Evolutionary conservation across 2,888 invertebrate species (phyloP).

Genomic region (Drosophila greeni): DNA sequence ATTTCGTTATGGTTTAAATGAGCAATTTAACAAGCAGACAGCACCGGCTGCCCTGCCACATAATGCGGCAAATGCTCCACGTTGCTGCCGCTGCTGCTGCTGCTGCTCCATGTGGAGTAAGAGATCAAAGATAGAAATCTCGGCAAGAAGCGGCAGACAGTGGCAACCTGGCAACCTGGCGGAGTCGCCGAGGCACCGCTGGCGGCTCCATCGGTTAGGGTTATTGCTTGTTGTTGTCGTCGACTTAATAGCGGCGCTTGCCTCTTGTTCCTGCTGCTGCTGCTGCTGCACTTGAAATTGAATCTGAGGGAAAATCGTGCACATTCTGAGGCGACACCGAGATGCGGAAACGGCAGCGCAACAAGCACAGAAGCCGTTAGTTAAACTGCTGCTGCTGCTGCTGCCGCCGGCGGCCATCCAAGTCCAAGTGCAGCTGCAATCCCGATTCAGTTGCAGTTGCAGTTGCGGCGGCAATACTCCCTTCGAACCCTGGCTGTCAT

Average conservation of each 20-base stretch:
- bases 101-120: slow-evolving; percentile 74
- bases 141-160: slow-evolving; percentile 72
- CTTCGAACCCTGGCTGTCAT: slow-evolving; percentile 69
- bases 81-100: slow-evolving; percentile 28
- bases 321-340: slow-evolving; percentile 74
- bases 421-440: slow-evolving; percentile 68
- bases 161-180: slow-evolving; percentile 57
- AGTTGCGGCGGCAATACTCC: slow-evolving; percentile 15
- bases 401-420: slow-evolving; percentile 54
- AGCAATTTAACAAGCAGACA: slow-evolving; percentile 72
- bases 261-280: slow-evolving; percentile 46
- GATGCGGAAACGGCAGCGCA: slow-evolving; percentile 76
- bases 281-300: slow-evolving; percentile 74
- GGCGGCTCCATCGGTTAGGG: slow-evolving; percentile 61
- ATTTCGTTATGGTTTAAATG: slow-evolving; percentile 73
- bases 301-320: slow-evolving; percentile 72
- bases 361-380: slow-evolving; percentile 75
- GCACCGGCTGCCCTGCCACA: slow-evolving; percentile 49
- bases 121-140: slow-evolving; percentile 77
- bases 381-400: slow-evolving; percentile 67
- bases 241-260: slow-evolving; percentile 75
- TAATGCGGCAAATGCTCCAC: slow-evolving; percentile 39
- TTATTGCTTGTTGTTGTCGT: slow-evolving; percentile 76
- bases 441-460: slow-evolving; percentile 41
- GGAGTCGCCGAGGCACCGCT: slow-evolving; percentile 32